These are phyloP conservation scores for Sturmia bella DNA, from an alignment of 2,888 invertebrate genomes.

Conservation along the genomic window DNA sequence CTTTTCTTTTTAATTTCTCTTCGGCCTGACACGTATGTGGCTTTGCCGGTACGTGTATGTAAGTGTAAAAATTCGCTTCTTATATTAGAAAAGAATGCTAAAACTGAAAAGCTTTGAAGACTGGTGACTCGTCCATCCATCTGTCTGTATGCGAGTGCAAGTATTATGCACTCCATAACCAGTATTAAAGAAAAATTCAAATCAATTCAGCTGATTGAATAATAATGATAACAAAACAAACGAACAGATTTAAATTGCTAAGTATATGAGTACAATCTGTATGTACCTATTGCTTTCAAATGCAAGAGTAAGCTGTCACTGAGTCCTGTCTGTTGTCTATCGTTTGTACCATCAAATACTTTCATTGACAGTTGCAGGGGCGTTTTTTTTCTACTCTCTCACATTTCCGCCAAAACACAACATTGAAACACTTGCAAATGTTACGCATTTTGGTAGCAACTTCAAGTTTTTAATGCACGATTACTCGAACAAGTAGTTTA, in stretches of 20 bases:
- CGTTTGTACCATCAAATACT: constrained; percentile 46
- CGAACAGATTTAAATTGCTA: background rate
- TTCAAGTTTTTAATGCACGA: constrained; percentile 13
- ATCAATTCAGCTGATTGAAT: constrained; percentile 50
- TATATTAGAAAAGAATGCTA: constrained; percentile 45
- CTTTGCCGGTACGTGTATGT: background rate
- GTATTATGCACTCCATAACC: constrained; percentile 55
- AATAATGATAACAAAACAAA: constrained; percentile 26
- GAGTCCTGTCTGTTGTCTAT: constrained; percentile 56
- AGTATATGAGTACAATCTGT: background rate
- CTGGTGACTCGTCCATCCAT: constrained; percentile 25
- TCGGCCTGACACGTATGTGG: constrained; percentile 23
- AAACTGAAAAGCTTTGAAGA: constrained; percentile 31
- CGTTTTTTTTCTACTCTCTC: constrained; percentile 33
- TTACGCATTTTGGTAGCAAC: constrained; percentile 47
- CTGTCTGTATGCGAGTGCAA: constrained; percentile 7
- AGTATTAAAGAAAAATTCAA: constrained; percentile 54
- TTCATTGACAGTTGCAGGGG: constrained; percentile 62
- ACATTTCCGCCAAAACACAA: constrained; percentile 37
- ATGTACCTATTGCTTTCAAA: constrained; percentile 16
- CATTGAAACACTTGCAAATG: background rate
- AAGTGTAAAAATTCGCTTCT: constrained; percentile 28
- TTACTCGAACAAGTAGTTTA: constrained; percentile 18
- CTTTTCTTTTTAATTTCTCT: constrained; percentile 1
- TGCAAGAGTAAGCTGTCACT: constrained; percentile 45